phyloP scores from a whole-genome alignment of 2,888 invertebrate genomes.

The Dynastes hyllus region DNA sequence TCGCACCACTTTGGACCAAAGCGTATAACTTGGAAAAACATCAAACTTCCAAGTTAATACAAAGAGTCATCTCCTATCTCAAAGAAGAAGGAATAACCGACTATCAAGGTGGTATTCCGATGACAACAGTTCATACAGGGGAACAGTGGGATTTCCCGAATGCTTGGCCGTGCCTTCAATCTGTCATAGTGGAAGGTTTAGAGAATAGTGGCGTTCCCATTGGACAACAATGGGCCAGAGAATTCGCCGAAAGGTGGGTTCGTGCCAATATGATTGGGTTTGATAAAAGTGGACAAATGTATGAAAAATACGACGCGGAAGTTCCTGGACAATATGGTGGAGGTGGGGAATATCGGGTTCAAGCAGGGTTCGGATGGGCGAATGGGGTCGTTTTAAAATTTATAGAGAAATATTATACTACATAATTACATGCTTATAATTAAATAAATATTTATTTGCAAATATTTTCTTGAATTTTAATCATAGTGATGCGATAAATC shows the following conservation, averaged over 20 bases:
- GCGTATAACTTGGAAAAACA: constrained; percentile 48
- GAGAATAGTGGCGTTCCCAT: constrained; percentile 70
- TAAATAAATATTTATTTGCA: constrained; percentile 24
- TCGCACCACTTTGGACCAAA: constrained; percentile 83
- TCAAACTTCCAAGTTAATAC: not conserved
- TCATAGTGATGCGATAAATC: not conserved
- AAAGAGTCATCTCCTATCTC: constrained; percentile 28
- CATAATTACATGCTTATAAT: constrained; percentile 9
- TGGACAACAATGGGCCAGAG: constrained; percentile 72
- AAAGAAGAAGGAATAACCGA: constrained; percentile 16
- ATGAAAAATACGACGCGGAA: constrained; percentile 82
- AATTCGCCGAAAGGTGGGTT: constrained; percentile 82
- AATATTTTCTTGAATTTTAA: not conserved
- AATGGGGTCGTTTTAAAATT: constrained; percentile 58
- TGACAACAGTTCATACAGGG: constrained; percentile 78
- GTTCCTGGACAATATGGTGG: constrained; percentile 79
- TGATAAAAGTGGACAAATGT: constrained; percentile 77
- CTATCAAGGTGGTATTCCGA: constrained; percentile 78
- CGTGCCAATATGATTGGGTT: constrained; percentile 79
- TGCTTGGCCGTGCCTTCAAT: constrained; percentile 89
- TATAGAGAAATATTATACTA: constrained; percentile 73
- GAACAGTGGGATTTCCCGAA: constrained; percentile 91
- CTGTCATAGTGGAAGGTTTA: constrained; percentile 81
- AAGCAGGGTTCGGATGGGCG: constrained; percentile 60
- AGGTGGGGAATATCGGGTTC: constrained; percentile 66